Conservation (phyloP, 2,797 vertebrate genomes). For the Myripristis jacobus region DNA sequence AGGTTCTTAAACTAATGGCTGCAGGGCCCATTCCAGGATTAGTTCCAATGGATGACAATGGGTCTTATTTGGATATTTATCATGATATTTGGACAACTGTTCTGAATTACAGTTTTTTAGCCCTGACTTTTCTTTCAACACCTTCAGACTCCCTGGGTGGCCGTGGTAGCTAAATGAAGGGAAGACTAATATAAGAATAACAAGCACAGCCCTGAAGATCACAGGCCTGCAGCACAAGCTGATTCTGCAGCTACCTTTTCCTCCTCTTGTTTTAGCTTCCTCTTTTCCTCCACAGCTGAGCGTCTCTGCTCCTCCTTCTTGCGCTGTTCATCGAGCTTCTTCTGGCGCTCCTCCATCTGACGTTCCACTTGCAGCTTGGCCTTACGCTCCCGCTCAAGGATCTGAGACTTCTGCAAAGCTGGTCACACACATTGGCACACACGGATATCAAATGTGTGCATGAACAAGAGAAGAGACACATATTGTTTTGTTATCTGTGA, state of each 20-base stretch:
- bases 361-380: constrained; percentile 91
- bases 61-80: too few species aligned
- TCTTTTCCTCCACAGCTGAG: constrained; percentile 91
- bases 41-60: too few species aligned
- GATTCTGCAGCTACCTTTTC: constrained; percentile 86
- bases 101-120: too few species aligned
- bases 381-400: constrained; percentile 93
- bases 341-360: constrained; percentile 93
- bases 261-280: constrained; percentile 91
- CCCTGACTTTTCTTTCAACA: too few species aligned
- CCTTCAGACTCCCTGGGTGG: too few species aligned
- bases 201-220: neutral
- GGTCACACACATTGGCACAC: constrained; percentile 11
- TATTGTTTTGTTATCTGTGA: neutral
- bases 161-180: too few species aligned
- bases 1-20: too few species aligned
- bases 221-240: neutral
- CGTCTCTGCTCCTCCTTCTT: constrained; percentile 93
- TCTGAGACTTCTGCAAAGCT: constrained; percentile 91
- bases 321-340: constrained; percentile 90
- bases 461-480: constrained; percentile 1
- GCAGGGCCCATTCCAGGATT: too few species aligned
- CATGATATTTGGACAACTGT: too few species aligned
- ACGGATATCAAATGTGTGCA: neutral
- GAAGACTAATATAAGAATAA: too few species aligned